phyloP scores from a whole-genome alignment of 2,113 vertebrate species.

The Nerophis lumbriciformis region DNA sequence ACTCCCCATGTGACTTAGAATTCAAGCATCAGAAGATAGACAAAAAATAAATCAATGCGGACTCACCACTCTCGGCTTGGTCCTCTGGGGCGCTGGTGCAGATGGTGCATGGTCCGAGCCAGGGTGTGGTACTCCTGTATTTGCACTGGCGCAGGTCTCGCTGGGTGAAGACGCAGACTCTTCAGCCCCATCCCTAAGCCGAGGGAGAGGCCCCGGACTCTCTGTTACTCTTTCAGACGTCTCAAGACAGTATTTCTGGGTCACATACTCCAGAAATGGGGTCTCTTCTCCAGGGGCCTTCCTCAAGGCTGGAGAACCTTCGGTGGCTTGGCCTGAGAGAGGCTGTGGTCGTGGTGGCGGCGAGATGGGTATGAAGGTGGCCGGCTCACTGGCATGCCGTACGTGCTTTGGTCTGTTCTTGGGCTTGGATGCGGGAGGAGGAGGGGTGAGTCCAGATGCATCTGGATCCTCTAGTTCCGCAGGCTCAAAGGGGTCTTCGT shows the following conservation, averaged over 20 bases:
- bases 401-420: slow-evolving; percentile 77
- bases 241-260: slow-evolving; percentile 82
- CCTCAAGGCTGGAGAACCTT: slow-evolving; percentile 11
- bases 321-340: slow-evolving; percentile 13
- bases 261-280: slow-evolving; percentile 83
- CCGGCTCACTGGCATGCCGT: slow-evolving; percentile 84
- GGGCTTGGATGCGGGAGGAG: slow-evolving; percentile 37
- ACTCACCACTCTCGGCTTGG: slow-evolving; percentile 96
- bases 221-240: slow-evolving; percentile 60
- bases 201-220: slow-evolving; percentile 25
- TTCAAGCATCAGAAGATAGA: slow-evolving; percentile 10
- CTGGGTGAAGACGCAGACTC: slow-evolving; percentile 29
- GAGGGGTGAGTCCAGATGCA: slow-evolving; percentile 22
- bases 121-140: slow-evolving; percentile 63
- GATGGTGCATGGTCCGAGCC: slow-evolving; percentile 65
- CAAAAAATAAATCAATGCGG: slow-evolving; percentile 2
- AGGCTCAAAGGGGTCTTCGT: slow-evolving; percentile 50
- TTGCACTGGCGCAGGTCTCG: slow-evolving; percentile 56
- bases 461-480: slow-evolving; percentile 40
- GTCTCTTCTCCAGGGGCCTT: slow-evolving; percentile 61
- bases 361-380: slow-evolving; percentile 80
- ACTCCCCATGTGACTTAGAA: slow-evolving; percentile 22
- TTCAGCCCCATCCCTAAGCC: slow-evolving; percentile 34
- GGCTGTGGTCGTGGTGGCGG: slow-evolving; percentile 66
- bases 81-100: slow-evolving; percentile 60